phyloP scores from a whole-genome alignment of 2,113 vertebrate species.

The Condylura cristata region DNA sequence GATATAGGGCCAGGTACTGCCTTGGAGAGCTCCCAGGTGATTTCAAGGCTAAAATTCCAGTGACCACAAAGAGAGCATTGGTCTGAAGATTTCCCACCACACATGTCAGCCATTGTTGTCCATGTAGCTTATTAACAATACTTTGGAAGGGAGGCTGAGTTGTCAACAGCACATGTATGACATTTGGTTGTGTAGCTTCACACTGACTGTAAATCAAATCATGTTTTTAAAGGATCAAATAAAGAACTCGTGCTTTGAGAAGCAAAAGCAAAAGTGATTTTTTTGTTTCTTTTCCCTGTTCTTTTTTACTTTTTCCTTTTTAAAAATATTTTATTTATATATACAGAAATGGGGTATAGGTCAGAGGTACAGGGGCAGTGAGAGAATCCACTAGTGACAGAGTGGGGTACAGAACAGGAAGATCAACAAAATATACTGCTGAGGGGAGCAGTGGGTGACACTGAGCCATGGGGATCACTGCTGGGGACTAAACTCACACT shows the following conservation, averaged over 20 bases:
- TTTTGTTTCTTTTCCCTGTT: background rate
- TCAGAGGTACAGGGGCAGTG: no score
- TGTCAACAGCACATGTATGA: background rate
- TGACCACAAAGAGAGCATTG: background rate
- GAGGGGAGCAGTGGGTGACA: no score
- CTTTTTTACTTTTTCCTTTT: no score
- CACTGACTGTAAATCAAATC: background rate
- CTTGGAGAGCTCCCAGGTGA: background rate
- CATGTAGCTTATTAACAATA: background rate
- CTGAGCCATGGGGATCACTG: no score
- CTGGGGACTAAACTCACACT: no score
- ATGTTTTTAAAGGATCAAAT: background rate
- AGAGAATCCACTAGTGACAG: no score
- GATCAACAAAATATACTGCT: no score
- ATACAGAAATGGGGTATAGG: no score
- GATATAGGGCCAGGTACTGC: background rate
- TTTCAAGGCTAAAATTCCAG: background rate
- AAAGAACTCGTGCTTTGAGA: background rate
- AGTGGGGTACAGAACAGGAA: no score
- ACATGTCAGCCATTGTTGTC: background rate
- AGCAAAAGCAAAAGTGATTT: background rate
- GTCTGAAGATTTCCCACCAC: background rate
- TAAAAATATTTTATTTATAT: no score
- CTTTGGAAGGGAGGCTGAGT: background rate
- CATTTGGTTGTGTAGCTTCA: background rate